Conservation (phyloP, 2,888 invertebrate species). For the Lagria hirta region DNA sequence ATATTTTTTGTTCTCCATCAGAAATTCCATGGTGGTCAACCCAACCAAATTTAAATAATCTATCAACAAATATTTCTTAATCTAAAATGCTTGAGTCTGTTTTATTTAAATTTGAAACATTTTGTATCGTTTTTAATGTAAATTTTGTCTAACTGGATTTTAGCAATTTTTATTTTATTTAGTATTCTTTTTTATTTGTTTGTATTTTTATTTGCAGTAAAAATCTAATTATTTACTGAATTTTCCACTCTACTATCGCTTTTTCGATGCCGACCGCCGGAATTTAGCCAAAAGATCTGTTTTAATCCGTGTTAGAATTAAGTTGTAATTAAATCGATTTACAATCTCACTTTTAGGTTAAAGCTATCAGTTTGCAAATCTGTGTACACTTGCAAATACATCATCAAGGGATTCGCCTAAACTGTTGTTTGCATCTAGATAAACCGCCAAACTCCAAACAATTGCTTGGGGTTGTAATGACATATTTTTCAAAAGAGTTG, state of each 20-base stretch:
- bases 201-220: too few species aligned
- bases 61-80: too few species aligned
- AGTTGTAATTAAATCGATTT: slow-evolving; percentile 20
- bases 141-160: too few species aligned
- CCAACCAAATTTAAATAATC: too few species aligned
- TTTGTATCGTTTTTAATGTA: too few species aligned
- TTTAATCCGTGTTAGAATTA: slow-evolving; percentile 12
- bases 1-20: too few species aligned
- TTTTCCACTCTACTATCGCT: neutral
- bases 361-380: slow-evolving; percentile 15
- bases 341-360: slow-evolving; percentile 17
- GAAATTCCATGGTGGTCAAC: too few species aligned
- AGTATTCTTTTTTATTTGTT: too few species aligned
- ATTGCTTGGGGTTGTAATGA: neutral
- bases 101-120: too few species aligned
- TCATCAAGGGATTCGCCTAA: slow-evolving; percentile 10
- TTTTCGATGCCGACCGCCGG: slow-evolving; percentile 5
- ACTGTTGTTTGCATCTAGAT: slow-evolving; percentile 16
- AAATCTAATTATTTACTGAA: neutral
- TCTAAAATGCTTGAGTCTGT: too few species aligned
- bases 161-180: too few species aligned
- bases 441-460: slow-evolving; percentile 5
- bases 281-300: too few species aligned
- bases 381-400: slow-evolving; percentile 15
- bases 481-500: slow-evolving; percentile 11